These are phyloP conservation scores for Pseudoatta argentina DNA, from an alignment of 1,140 invertebrate species.

Conservation along the genomic window DNA sequence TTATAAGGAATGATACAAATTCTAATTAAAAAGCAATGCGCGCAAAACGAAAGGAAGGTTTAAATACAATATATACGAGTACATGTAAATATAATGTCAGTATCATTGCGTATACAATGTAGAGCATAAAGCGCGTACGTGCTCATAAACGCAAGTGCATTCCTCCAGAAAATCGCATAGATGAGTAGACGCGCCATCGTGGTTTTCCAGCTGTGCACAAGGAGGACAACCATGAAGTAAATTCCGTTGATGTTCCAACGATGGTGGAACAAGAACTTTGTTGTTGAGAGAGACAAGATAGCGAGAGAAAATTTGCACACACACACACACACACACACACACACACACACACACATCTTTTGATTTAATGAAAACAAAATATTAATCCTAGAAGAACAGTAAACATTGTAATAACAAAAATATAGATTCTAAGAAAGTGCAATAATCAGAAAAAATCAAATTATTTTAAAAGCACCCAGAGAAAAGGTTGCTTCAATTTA, in stretches of 20 bases:
- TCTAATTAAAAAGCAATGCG: background rate
- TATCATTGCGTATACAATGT: too few relatives aligned
- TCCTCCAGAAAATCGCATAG: slow-evolving; percentile 23
- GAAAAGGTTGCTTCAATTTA: too few relatives aligned
- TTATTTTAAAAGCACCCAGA: background rate
- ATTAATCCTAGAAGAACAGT: background rate
- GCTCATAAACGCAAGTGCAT: slow-evolving; percentile 23
- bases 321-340: too few relatives aligned
- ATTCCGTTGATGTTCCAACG: slow-evolving; percentile 26
- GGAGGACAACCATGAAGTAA: slow-evolving; percentile 67
- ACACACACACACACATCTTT: too few relatives aligned
- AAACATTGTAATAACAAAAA: background rate
- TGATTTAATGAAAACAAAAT: slow-evolving; percentile 20
- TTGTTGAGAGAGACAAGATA: slow-evolving; percentile 12
- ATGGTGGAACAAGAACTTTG: slow-evolving; percentile 40
- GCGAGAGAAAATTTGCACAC: slow-evolving; percentile 33
- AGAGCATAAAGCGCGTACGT: background rate
- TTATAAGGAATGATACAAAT: background rate
- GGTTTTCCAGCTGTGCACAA: slow-evolving; percentile 76
- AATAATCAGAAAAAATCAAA: background rate
- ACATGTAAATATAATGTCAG: background rate
- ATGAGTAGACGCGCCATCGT: slow-evolving; percentile 29
- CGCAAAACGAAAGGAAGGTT: background rate
- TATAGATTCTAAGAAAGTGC: background rate
- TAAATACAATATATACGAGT: background rate